Conservation (phyloP, 2,888 invertebrate species). For the Pseudococcus jackbeardsleyi region DNA sequence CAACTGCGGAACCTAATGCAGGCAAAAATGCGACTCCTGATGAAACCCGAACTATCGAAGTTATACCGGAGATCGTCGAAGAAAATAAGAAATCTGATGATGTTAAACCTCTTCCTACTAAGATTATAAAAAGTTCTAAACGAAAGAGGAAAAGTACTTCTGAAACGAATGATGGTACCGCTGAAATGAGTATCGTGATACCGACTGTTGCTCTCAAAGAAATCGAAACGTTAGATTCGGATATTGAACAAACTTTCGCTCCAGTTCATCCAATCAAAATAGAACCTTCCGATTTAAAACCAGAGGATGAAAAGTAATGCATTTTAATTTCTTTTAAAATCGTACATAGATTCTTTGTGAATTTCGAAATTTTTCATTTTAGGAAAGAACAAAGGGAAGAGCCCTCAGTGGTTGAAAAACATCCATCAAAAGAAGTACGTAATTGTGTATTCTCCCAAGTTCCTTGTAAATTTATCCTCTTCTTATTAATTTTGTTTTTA, state of each 20-base stretch:
- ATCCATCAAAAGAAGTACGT: not conserved
- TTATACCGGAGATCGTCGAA: not conserved
- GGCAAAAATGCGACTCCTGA: not conserved
- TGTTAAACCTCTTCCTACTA: conserved; percentile 7
- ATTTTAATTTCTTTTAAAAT: conserved; percentile 8
- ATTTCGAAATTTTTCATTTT: not conserved
- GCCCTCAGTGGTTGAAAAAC: not conserved
- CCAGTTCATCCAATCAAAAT: not conserved
- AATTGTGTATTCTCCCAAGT: not conserved
- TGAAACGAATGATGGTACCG: not conserved
- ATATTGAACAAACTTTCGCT: conserved; percentile 14
- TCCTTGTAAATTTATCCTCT: not conserved
- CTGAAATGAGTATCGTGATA: conserved; percentile 29
- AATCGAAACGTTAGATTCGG: not conserved
- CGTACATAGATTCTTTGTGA: not conserved
- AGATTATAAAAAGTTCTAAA: conserved; percentile 13
- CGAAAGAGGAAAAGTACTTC: conserved; percentile 13
- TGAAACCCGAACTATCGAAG: not conserved
- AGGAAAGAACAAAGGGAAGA: conserved; percentile 28
- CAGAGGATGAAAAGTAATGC: conserved; percentile 33
- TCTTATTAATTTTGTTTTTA: not conserved
- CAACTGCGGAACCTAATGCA: not conserved
- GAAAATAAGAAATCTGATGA: not conserved
- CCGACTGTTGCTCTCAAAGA: not conserved
- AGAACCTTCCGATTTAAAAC: conserved; percentile 27